These are phyloP conservation scores for Toxotes lorentzi DNA, from an alignment of 2,797 vertebrate species.

Conservation along the genomic window DNA sequence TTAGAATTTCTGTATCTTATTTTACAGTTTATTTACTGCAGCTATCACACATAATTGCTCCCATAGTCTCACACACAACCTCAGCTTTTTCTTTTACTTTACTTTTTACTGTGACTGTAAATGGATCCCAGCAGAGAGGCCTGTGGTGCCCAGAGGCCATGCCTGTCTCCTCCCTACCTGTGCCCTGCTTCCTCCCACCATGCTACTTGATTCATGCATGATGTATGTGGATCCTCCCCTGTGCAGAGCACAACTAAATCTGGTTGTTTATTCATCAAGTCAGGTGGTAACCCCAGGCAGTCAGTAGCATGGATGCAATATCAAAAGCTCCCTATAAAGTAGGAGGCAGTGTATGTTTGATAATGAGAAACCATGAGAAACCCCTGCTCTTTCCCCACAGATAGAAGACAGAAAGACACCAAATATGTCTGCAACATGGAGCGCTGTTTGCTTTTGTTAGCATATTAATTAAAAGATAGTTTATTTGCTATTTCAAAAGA, in stretches of 20 bases:
- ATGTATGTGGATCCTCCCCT: constrained; percentile 68
- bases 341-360: constrained; percentile 24
- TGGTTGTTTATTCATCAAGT: constrained; percentile 77
- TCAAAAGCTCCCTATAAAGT: constrained; percentile 44
- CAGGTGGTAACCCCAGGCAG: constrained; percentile 59
- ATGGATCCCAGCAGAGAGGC: constrained; percentile 57
- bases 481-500: constrained; percentile 34
- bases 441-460: neutral
- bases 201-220: constrained; percentile 72
- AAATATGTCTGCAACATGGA: constrained; percentile 21
- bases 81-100: neutral
- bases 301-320: constrained; percentile 50
- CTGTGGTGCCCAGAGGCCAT: constrained; percentile 50
- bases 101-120: constrained; percentile 35
- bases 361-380: constrained; percentile 22
- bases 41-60: neutral
- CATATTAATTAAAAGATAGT: constrained; percentile 5
- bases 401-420: constrained; percentile 19
- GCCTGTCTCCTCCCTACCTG: constrained; percentile 54
- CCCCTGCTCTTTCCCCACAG: neutral
- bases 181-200: constrained; percentile 56
- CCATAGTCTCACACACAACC: constrained; percentile 6
- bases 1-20: neutral
- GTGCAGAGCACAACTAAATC: constrained; percentile 48
- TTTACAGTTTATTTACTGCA: constrained; percentile 13